A percentile compares a stretch with the other conserved stretches of the same genome.
phyloP scores from a whole-genome alignment of 2,113 vertebrate species.

The Glaucomys volans region DNA sequence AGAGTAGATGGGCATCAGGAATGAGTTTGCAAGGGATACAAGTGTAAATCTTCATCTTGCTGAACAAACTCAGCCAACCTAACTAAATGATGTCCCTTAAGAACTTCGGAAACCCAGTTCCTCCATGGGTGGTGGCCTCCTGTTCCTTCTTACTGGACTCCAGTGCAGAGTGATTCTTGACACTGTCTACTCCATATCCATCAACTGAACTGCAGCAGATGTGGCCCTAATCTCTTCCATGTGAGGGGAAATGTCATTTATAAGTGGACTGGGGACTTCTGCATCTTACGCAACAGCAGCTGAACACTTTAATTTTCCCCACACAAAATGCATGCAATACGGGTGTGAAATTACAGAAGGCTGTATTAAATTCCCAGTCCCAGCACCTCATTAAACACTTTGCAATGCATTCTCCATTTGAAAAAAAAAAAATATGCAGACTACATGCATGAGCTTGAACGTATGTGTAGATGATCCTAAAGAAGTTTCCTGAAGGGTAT shows the following conservation, averaged over 20 bases:
- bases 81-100: not conserved
- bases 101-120: not conserved
- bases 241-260: slow-evolving; percentile 59
- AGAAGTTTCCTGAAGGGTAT: slow-evolving; percentile 4
- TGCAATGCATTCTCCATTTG: slow-evolving; percentile 44
- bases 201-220: slow-evolving; percentile 51
- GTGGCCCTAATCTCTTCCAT: slow-evolving; percentile 71
- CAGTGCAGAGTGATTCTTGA: not conserved
- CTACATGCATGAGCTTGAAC: not conserved
- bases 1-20: not conserved
- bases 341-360: slow-evolving; percentile 71
- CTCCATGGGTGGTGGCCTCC: slow-evolving; percentile 32
- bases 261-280: slow-evolving; percentile 48
- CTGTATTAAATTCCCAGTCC: slow-evolving; percentile 43
- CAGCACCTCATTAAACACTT: slow-evolving; percentile 73
- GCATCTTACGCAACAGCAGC: slow-evolving; percentile 55
- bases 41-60: not conserved
- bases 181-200: slow-evolving; percentile 7
- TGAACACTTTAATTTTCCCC: slow-evolving; percentile 71
- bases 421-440: not conserved
- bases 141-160: slow-evolving; percentile 30
- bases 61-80: not conserved
- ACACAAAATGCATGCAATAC: slow-evolving; percentile 52
- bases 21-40: not conserved
- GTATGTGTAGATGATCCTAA: not conserved